Evolutionary conservation across 1,140 invertebrate species (phyloP), one percentile per base, ranked within the genome.

Genomic region (Sinella curviseta): DNA sequence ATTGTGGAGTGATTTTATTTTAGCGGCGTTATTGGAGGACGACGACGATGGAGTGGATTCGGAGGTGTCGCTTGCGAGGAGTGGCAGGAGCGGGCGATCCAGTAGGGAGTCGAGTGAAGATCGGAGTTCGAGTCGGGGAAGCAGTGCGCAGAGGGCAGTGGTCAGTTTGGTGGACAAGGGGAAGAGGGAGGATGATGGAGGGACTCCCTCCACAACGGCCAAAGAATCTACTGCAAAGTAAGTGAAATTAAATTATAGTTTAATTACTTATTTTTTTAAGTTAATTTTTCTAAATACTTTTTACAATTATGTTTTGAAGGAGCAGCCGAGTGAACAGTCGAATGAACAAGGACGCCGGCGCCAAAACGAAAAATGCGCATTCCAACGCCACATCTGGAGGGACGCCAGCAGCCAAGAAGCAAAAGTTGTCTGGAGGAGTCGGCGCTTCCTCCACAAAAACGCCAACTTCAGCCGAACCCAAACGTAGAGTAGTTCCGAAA

Each of bases 51-150:
- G n/a, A n/a, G n/a, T 36, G 73, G 55, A 65, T 33, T 57, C 55
- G 4, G 76, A 75, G 39, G 20, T 31, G 17, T 33, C 76, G 26
- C 67, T 65, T 28, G 26, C 24, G 65, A 48, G 79, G n/a, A n/a
- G n/a, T n/a, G n/a, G 67, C 17, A 26, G 33, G 57, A 74, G 81
- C 60, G 78, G 79, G 0, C 30, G 79, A 67, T 80, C 82, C n/a
- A 83, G 83, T 78, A 65, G 83, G 34, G 81, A 80, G 0, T 83
- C 83, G 26, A 82, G 81, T 12, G 83, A 83, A 75, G 83, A 83
- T 70, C 60, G 83, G 34, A 81, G 79, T 26, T 83, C 83, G 1
- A 81, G 81, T 76, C 70, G 83, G 35, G 81, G 83, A 35, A 82
- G 81, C 26, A 83, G 81, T 74, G 79, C 79, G 35, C 79, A 81